Conservation (phyloP, 2,797 vertebrate genomes). For the Rhinella marina region DNA sequence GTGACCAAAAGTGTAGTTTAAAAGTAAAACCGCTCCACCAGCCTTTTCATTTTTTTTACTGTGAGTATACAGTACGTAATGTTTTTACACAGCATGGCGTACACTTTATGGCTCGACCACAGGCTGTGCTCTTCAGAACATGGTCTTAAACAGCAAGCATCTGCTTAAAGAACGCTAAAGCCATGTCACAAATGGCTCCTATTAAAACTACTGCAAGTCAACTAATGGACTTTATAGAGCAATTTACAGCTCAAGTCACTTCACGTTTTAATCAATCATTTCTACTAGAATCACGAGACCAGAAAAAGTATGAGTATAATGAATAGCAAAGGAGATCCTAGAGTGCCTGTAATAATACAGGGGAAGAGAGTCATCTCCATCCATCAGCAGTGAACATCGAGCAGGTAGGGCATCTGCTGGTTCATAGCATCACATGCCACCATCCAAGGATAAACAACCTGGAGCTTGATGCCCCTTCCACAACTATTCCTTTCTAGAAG, state of each 20-base stretch:
- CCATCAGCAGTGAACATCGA: neutral
- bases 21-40: neutral
- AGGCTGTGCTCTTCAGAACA: slow-evolving; percentile 11
- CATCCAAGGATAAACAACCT: neutral
- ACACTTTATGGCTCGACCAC: neutral
- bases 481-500: no score
- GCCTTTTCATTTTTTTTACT: neutral
- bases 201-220: neutral
- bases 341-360: neutral
- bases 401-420: neutral
- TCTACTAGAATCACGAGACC: neutral
- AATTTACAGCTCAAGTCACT: slow-evolving; percentile 12
- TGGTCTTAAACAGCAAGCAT: slow-evolving; percentile 17
- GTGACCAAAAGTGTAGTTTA: neutral
- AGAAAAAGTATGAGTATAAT: neutral
- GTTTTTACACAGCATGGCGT: slow-evolving; percentile 9
- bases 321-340: neutral
- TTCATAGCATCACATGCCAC: neutral
- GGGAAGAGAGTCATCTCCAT: neutral
- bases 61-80: slow-evolving; percentile 8
- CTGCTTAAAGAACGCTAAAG: slow-evolving; percentile 4
- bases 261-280: neutral
- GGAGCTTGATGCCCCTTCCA: no score
- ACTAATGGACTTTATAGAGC: slow-evolving; percentile 25
- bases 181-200: neutral